These are phyloP conservation scores for Blera fallax DNA, from an alignment of 2,888 invertebrate genomes.

Conservation along the genomic window DNA sequence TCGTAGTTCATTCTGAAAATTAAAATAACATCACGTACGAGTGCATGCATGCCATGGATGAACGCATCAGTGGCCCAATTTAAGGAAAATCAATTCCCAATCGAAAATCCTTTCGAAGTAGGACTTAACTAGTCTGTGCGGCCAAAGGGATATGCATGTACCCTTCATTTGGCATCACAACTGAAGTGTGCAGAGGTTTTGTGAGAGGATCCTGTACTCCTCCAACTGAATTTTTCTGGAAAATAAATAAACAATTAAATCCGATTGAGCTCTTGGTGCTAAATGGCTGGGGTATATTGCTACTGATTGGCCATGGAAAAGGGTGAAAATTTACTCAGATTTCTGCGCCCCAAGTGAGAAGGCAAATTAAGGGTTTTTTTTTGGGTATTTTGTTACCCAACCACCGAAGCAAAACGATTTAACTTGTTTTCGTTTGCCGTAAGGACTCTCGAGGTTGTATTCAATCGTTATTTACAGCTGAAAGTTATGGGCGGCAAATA, in stretches of 20 bases:
- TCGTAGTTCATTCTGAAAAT: not conserved
- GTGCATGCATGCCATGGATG: not conserved
- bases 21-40: slow-evolving; percentile 15
- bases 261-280: slow-evolving; percentile 17
- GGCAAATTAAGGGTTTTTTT: slow-evolving; percentile 40
- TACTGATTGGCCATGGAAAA: slow-evolving; percentile 24
- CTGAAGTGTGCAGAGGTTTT: not conserved
- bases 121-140: not conserved
- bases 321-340: slow-evolving; percentile 7
- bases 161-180: slow-evolving; percentile 18
- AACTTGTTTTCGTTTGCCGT: slow-evolving; percentile 44
- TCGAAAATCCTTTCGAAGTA: not conserved
- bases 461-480: slow-evolving; percentile 50
- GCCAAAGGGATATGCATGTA: not conserved
- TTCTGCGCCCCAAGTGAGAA: slow-evolving; percentile 29
- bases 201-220: not conserved
- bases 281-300: slow-evolving; percentile 22
- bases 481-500: slow-evolving; percentile 42
- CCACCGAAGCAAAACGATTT: slow-evolving; percentile 33
- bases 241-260: slow-evolving; percentile 66
- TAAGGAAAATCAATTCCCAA: slow-evolving; percentile 37
- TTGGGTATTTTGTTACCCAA: not conserved
- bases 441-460: slow-evolving; percentile 44
- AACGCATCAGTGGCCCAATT: not conserved
- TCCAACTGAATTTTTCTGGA: not conserved